phyloP scores from a whole-genome alignment of 2,113 vertebrate genomes.

The Oreotragus oreotragus region DNA sequence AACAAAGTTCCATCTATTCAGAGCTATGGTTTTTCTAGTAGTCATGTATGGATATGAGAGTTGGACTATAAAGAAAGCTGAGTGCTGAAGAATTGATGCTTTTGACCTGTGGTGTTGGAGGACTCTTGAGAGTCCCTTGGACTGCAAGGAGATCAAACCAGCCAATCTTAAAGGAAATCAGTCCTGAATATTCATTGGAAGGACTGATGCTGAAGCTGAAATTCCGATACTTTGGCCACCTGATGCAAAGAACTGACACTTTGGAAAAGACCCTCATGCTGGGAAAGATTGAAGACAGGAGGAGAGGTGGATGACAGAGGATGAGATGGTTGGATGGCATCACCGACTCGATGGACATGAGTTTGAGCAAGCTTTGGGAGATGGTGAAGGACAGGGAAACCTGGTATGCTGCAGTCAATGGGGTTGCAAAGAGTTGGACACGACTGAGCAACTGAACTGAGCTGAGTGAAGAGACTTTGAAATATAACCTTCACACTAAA shows the following conservation, averaged over 20 bases:
- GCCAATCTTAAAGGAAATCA: not conserved
- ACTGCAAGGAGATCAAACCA: not conserved
- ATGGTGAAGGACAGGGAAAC: not conserved
- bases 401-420: not conserved
- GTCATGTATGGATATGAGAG: not conserved
- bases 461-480: not conserved
- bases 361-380: not conserved
- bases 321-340: not conserved
- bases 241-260: not conserved
- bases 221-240: not conserved
- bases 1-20: not conserved
- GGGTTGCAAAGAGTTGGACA: not conserved
- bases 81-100: not conserved
- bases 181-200: not conserved
- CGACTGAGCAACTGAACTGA: not conserved
- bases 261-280: not conserved
- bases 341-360: not conserved
- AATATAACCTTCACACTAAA: not conserved
- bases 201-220: not conserved
- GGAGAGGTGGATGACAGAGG: not conserved
- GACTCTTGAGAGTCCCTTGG: not conserved
- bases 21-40: not conserved
- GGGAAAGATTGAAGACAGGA: not conserved
- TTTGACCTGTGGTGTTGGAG: not conserved
- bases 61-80: not conserved